These are phyloP conservation scores for Lacanobia wlatinum DNA, from an alignment of 2,888 invertebrate genomes.

Conservation along the genomic window DNA sequence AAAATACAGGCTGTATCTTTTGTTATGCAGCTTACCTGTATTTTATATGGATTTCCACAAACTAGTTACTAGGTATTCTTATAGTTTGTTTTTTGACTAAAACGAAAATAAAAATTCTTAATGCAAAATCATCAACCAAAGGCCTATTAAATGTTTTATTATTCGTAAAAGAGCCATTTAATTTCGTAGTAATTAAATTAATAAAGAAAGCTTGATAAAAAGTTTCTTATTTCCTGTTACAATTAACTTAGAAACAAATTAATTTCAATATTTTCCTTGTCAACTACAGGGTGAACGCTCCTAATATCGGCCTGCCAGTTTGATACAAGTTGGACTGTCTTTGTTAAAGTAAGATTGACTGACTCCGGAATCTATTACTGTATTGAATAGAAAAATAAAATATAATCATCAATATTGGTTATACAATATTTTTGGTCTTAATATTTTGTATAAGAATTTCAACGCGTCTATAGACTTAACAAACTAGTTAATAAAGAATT, in stretches of 20 bases:
- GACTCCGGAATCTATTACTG: conserved; percentile 19
- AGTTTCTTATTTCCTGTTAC: neutral
- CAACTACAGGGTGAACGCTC: conserved; percentile 14
- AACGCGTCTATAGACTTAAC: neutral
- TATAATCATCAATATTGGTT: neutral
- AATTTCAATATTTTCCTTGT: conserved; percentile 29
- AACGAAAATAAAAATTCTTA: no score
- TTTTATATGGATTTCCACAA: no score
- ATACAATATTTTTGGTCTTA: conserved; percentile 2
- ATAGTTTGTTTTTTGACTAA: no score
- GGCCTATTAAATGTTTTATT: no score
- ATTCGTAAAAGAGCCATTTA: no score
- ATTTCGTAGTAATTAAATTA: neutral
- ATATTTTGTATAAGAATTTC: neutral
- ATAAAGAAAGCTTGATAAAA: neutral
- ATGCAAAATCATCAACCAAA: no score
- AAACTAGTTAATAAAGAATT: neutral
- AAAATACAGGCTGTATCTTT: no score
- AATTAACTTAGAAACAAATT: conserved; percentile 21
- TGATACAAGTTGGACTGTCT: conserved; percentile 12
- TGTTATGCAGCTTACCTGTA: no score
- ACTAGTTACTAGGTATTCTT: no score
- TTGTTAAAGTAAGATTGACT: conserved; percentile 33
- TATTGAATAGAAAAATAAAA: conserved; percentile 13
- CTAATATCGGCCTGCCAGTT: conserved; percentile 19